Base-by-base conservation (phyloP, 2,113 vertebrate species). In the Xyliphius kryptos region DNA sequence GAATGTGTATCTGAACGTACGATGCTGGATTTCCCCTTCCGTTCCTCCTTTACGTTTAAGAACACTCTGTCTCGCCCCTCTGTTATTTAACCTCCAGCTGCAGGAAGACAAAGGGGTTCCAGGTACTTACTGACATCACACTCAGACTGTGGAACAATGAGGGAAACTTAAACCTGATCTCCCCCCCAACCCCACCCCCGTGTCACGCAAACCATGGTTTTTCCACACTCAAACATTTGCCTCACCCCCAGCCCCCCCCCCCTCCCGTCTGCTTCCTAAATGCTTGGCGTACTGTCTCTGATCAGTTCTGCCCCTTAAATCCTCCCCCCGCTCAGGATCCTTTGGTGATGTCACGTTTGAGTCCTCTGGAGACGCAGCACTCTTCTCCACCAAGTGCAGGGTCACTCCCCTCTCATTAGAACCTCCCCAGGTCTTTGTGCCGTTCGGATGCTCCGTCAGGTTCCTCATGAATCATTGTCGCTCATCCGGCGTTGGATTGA, bases 91-190 rank as follows among this genome's bases (percentile, higher is more conserved):
- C n/a, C n/a, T n/a, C n/a, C 60, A 61, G 65, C 47, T 56, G 41
- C 44, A 47, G 54, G 37, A 11, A 60, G 53, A 68, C 15, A 60
- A 48, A 19, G 41, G 17, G 79, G 68, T 82, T 81, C 83, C 74
- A 49, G 66, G 73, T 83, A 74, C 68, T 75, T 77, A 51, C 52
- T 72, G 65, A 54, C 73, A 70, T 81, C 74, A 69, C 37, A 50
- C 69, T 51, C 64, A 32, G 61, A 75, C 66, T 74, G 19, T 49
- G 61, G 67, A 73, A 85, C 81, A 84, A 84, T 82, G 74, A 52
- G 63, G 62, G 65, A 57, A 58, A 70, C 68, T 74, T 69, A 72
- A 88, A 86, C 70, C 74, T 64, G 83, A 86, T 83, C 83, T 68
- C 68, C 70, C 71, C 56, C 26, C 26, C 26, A 1, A 32, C 26